These are phyloP conservation scores for Polymixis flavicincta DNA, from an alignment of 2,888 invertebrate genomes.

Conservation along the genomic window DNA sequence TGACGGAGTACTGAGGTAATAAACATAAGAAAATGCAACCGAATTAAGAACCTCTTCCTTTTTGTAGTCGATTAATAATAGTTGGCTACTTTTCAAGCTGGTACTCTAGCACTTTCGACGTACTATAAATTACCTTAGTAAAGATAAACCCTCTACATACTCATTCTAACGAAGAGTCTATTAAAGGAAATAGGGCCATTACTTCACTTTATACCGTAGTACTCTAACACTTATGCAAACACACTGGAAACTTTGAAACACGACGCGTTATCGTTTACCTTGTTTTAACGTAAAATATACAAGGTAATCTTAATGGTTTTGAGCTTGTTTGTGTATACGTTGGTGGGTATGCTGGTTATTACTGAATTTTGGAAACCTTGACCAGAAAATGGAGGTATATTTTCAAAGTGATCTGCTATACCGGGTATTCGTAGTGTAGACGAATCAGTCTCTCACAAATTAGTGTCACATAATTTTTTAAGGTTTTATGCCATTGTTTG, in stretches of 20 bases:
- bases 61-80: neutral
- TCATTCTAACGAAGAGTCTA: constrained; percentile 50
- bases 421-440: no score
- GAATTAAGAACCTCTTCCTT: no score
- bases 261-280: constrained; percentile 21
- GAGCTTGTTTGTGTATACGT: neutral
- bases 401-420: neutral
- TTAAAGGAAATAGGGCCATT: constrained; percentile 48
- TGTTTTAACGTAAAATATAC: constrained; percentile 35
- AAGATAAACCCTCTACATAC: constrained; percentile 36
- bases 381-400: neutral
- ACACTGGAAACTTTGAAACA: constrained; percentile 47
- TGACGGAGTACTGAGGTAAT: no score
- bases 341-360: neutral
- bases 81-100: neutral
- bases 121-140: constrained; percentile 22
- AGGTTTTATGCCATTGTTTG: no score
- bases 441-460: no score
- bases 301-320: constrained; percentile 40
- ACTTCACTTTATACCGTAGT: constrained; percentile 31
- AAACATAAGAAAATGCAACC: no score
- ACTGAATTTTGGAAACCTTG: neutral
- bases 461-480: no score
- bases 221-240: constrained; percentile 33
- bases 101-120: neutral